These are phyloP conservation scores for Drosophila subobscura DNA, from an alignment of 1,140 invertebrate species.

Conservation along the genomic window DNA sequence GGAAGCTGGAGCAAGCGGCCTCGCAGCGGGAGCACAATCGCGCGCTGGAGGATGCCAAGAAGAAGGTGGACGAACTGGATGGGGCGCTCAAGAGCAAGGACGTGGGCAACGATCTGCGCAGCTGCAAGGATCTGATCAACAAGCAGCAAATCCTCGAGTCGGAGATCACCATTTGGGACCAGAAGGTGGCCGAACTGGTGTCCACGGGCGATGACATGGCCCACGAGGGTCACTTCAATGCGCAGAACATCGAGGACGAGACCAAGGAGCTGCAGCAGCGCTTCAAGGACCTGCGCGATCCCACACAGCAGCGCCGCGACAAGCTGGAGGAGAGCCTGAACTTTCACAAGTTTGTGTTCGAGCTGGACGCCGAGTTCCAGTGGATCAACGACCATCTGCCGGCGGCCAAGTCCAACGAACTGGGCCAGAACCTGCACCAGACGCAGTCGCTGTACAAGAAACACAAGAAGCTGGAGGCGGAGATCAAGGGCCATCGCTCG, in stretches of 20 bases:
- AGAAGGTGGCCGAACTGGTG: constrained; percentile 90
- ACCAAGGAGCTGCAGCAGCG: constrained; percentile 89
- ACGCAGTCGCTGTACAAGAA: constrained; percentile 96
- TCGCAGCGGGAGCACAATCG: constrained; percentile 83
- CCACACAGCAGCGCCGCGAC: constrained; percentile 87
- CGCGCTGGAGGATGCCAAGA: constrained; percentile 91
- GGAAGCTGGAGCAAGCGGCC: constrained; percentile 87
- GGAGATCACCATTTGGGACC: constrained; percentile 91
- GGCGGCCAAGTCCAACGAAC: constrained; percentile 89
- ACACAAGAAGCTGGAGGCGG: constrained; percentile 94
- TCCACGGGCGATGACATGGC: constrained; percentile 94
- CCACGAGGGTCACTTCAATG: constrained; percentile 96
- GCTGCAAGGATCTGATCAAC: constrained; percentile 94
- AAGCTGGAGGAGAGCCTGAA: constrained; percentile 93
- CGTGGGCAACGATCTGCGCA: constrained; percentile 92
- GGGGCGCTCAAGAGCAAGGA: constrained; percentile 90
- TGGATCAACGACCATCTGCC: constrained; percentile 97
- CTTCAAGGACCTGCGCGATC: constrained; percentile 87
- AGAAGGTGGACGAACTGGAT: constrained; percentile 92
- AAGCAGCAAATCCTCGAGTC: constrained; percentile 93
- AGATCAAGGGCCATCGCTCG: constrained; percentile 92
- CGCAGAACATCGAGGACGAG: constrained; percentile 91
- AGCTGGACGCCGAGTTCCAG: constrained; percentile 95
- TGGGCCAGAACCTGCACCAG: constrained; percentile 94
- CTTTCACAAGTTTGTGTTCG: constrained; percentile 96